Percentiles rank a stretch among this genome's conserved stretches.
Conservation (phyloP, 2,888 invertebrate genomes). For the Diaprepes abbreviatus region DNA sequence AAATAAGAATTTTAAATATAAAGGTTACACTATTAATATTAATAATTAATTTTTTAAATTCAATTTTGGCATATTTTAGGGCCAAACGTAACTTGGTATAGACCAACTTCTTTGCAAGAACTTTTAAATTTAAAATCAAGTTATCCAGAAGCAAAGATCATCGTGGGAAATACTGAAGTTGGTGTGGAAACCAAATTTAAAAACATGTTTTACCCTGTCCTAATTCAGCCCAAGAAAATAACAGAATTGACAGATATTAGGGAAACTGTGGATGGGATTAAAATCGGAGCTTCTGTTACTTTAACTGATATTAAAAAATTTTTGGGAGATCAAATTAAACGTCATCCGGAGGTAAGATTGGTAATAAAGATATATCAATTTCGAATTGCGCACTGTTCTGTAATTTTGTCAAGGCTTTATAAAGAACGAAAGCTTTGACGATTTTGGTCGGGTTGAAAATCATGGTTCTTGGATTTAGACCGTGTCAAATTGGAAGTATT, state of each 20-base stretch:
- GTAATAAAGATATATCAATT: no score
- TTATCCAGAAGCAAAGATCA: constrained; percentile 79
- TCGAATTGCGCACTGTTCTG: no score
- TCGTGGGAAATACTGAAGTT: constrained; percentile 91
- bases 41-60: no score
- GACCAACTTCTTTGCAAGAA: constrained; percentile 78
- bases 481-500: no score
- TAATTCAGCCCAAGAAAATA: constrained; percentile 81
- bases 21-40: no score
- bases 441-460: no score
- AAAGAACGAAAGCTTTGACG: no score
- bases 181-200: constrained; percentile 90
- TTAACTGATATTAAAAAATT: constrained; percentile 81
- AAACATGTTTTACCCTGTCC: constrained; percentile 81
- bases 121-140: constrained; percentile 77
- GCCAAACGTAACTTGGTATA: constrained; percentile 61
- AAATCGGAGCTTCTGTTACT: constrained; percentile 81
- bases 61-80: not conserved
- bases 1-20: no score
- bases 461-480: no score
- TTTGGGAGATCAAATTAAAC: constrained; percentile 72
- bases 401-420: no score
- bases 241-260: constrained; percentile 76
- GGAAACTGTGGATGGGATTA: constrained; percentile 71
- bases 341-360: constrained; percentile 64